Evolutionary conservation across 2,888 invertebrate genomes (phyloP).

Genomic region (Barypeithes pellucidus): DNA sequence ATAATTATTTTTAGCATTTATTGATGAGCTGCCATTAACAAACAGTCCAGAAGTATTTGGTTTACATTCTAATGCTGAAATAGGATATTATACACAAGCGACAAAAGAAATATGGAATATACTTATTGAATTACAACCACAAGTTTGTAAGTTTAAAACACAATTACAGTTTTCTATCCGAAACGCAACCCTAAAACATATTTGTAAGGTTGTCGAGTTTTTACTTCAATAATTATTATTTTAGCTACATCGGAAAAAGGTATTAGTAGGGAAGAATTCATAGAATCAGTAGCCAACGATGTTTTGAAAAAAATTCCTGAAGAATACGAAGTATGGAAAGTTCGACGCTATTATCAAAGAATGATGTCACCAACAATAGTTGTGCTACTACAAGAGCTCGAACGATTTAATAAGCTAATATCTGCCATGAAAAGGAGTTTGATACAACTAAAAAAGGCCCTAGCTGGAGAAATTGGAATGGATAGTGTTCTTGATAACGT

Average conservation of each 20-base stretch:
- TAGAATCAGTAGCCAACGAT: conserved; percentile 85
- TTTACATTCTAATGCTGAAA: conserved; percentile 95
- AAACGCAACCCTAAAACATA: too few relatives aligned
- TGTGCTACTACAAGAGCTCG: conserved; percentile 91
- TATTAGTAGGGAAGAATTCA: conserved; percentile 89
- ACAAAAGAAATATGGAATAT: conserved; percentile 90
- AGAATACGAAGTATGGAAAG: conserved; percentile 82
- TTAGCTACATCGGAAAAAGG: conserved; percentile 80
- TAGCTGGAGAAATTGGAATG: conserved; percentile 95
- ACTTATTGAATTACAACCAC: conserved; percentile 91
- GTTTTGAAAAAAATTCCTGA: conserved; percentile 84
- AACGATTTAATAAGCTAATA: conserved; percentile 88
- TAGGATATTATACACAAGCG: conserved; percentile 92
- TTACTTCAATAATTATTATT: conserved; percentile 8
- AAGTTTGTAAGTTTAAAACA: conserved; percentile 78
- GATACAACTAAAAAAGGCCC: conserved; percentile 83
- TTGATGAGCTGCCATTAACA: conserved; percentile 86
- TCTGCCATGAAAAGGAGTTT: conserved; percentile 81
- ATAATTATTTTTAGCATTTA: conserved; percentile 74
- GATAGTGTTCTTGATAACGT: conserved; percentile 88
- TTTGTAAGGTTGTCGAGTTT: too few relatives aligned
- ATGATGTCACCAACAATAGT: conserved; percentile 88
- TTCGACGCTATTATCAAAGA: conserved; percentile 86
- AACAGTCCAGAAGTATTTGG: conserved; percentile 95
- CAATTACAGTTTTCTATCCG: too few relatives aligned